These are phyloP conservation scores for Silurus aristotelis DNA, from an alignment of 2,797 vertebrate genomes.

Conservation along the genomic window DNA sequence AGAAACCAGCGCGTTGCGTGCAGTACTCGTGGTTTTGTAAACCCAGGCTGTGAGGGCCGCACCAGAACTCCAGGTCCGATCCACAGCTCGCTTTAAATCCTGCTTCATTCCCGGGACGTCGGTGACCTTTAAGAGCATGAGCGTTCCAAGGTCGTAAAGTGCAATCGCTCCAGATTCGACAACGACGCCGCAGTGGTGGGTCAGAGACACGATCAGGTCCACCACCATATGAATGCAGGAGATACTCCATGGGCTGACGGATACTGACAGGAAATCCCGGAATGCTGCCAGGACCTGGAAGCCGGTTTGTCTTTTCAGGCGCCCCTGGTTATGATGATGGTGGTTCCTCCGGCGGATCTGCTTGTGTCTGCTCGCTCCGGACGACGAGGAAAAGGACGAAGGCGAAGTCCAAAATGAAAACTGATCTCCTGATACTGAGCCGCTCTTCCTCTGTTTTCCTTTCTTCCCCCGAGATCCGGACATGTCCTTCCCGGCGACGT, in stretches of 20 bases:
- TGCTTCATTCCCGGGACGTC: conserved; percentile 76
- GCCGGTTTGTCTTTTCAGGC: conserved; percentile 67
- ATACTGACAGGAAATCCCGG: conserved; percentile 75
- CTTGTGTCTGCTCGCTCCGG: conserved; percentile 77
- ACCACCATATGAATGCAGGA: conserved; percentile 84
- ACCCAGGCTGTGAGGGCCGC: conserved; percentile 60
- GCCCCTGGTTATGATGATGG: conserved; percentile 71
- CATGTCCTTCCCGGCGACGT: conserved; percentile 65
- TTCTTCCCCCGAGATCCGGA: conserved; percentile 68
- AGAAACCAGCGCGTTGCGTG: conserved; percentile 64
- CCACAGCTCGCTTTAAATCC: conserved; percentile 63
- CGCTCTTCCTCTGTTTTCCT: conserved; percentile 66
- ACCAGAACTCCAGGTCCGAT: conserved; percentile 64
- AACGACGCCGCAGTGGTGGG: conserved; percentile 77
- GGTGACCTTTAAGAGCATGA: conserved; percentile 71
- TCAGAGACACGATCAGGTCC: conserved; percentile 82
- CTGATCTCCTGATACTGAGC: conserved; percentile 42
- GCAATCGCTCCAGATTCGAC: conserved; percentile 79
- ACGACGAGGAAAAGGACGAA: conserved; percentile 59
- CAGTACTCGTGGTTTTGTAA: conserved; percentile 59
- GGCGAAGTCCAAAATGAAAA: conserved; percentile 24
- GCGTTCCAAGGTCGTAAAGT: conserved; percentile 76
- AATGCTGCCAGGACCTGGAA: conserved; percentile 70
- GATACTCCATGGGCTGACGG: conserved; percentile 80
- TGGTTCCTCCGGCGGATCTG: conserved; percentile 75